Evolutionary conservation across 2,113 vertebrate species (phyloP), one percentile per base, ranked within the genome.

Genomic region (Amazona vittata): DNA sequence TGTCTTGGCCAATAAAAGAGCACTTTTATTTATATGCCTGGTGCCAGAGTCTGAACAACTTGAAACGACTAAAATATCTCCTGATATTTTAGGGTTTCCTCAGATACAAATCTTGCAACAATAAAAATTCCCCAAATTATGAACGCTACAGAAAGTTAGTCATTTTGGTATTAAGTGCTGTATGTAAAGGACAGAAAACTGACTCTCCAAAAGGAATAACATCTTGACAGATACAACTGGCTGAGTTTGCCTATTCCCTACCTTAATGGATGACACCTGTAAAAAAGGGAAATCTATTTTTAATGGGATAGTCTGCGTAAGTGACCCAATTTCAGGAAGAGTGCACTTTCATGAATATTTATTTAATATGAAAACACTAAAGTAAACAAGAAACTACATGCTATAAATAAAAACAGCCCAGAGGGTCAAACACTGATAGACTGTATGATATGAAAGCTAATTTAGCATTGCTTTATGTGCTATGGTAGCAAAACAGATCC

Each of bases 301-400:
- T 98, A 98, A 98, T 98, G 95, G 97, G 96, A 90, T 97, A 98
- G 97, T 98, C 96, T 98, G 96, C 96, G 94, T 97, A 97, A 97
- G 97, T 98, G 97, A 98, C 98, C 98, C 97, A 97, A 97, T 98
- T 98, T 98, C 97, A 96, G 95, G 96, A 95, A 98, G 94, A 98
- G 96, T 97, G 98, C 97, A 97, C 94, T 97, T 98, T 97, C 97
- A 98, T 98, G 97, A 98, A 98, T 98, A 98, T 98, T 98, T 98
- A 98, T 97, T 98, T 98, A 97, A 98, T 98, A 95, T 33, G 68
- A 94, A 95, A 94, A 96, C 95, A 91, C 91, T 91, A 87, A 96
- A 94, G 94, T 94, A 96, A 97, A 96, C 94, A 85, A 87, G 93
- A 97, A 96, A 90, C 94, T 85, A 86, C 86, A 85, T 73, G 93